Evolutionary conservation across 2,888 invertebrate genomes (phyloP).

Genomic region (Athalia rosae): DNA sequence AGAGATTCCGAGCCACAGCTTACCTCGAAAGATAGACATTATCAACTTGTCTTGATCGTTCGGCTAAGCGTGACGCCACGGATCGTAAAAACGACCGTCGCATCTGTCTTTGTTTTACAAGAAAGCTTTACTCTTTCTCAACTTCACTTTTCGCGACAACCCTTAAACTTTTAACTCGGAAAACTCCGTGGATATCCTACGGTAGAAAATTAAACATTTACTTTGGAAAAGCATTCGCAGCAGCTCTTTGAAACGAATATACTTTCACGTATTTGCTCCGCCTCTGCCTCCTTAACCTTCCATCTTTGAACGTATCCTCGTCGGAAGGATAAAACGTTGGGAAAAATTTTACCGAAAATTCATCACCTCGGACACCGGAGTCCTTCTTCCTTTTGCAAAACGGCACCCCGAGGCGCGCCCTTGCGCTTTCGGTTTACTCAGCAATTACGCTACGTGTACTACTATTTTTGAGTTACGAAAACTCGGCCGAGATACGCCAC

Average conservation of each 20-base stretch:
- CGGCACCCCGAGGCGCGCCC: too few species aligned
- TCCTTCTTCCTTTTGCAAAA: too few species aligned
- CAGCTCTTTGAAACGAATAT: too few species aligned
- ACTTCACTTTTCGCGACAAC: neutral
- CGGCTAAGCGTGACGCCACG: neutral
- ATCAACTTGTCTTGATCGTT: conserved; percentile 8
- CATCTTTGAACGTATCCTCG: neutral
- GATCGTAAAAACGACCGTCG: neutral
- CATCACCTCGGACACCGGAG: too few species aligned
- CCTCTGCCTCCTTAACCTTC: neutral
- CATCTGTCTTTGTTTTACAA: conserved; percentile 10
- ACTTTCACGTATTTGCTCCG: neutral
- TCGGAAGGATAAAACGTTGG: neutral
- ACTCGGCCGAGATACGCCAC: neutral
- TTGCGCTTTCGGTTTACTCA: too few species aligned
- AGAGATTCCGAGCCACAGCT: conserved; percentile 27
- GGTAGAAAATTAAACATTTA: conserved; percentile 28
- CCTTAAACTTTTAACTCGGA: neutral
- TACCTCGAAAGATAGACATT: conserved; percentile 18
- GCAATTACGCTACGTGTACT: too few species aligned
- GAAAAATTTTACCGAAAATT: too few species aligned
- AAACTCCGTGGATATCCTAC: conserved; percentile 4
- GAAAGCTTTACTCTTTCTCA: neutral
- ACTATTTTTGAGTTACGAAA: too few species aligned
- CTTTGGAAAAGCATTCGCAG: neutral